Base-by-base conservation (phyloP, 2,888 invertebrate genomes). In the Vesta saturnalis region DNA sequence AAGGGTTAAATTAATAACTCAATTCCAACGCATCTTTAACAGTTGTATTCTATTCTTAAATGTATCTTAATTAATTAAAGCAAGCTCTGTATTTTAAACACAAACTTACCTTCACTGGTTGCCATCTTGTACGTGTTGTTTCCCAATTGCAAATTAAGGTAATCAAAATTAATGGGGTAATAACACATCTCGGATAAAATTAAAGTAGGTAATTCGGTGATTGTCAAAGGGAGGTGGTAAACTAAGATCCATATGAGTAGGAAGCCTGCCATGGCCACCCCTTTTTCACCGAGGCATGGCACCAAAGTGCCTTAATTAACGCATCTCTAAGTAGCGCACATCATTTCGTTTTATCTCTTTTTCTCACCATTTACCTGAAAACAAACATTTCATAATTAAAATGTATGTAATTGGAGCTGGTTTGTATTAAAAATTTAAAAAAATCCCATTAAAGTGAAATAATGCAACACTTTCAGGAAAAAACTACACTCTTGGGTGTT, bases 121-220 rank as follows among this genome's bases (percentile, higher is more conserved):
- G 79, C 77, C 61, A 82, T 80, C 64, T 83, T 85, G 16, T 86
- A 83, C 0, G 85, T 86, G 70, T 85, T 87, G 72, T 86, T 89
- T 77, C 88, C 87, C 81, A 90, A 87, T 74, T 86, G 87, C 68
- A 89, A 88, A 77, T 89, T 89, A 15, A 90, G 88, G 46, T 83
- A 89, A 46, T 87, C 89, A 0, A 89, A 88, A 0, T 89, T 89
- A 1, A 88, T 86, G n/a, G 83, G 89, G 72, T 80, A 87, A 71
- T 82, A 82, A 54, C 81, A 82, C 16, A 77, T 77, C 59, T 84
- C 86, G 49, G 80, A 82, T 1, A 86, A 87, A 60, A 86, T 85
- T 43, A 85, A 87, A 85, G 81, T 84, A 84, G 73, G 83, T 85
- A 54, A 84, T 85, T 72, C 84, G 83, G 76, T 84, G 84, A 71